Base-by-base conservation (phyloP, 2,113 vertebrate genomes). In the Aphyosemion australe region DNA sequence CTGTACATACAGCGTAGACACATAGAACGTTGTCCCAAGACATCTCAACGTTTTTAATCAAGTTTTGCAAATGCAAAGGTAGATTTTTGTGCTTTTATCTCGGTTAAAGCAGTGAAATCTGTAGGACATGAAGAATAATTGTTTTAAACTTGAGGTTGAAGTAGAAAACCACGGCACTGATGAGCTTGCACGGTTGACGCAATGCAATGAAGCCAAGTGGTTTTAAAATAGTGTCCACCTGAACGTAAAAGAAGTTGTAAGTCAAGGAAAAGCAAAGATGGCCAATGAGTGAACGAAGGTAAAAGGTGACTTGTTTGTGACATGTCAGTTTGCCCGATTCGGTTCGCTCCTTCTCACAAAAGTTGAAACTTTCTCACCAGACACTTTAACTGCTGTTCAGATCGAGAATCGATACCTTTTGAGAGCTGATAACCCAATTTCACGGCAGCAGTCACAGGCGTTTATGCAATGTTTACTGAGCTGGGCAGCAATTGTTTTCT, bases 401-500 rank as follows among this genome's bases (percentile, higher is more conserved):
- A 80, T 61, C 1, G 46, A 62, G 60, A 75, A 87, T 89, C 80
- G 20, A 88, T 90, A 70, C n/a, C 59, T 83, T 87, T 82, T 80
- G 65, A 86, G 58, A 79, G 61, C 68, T 68, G 76, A 89, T 88
- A 52, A 69, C 61, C 70, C 72, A 83, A 83, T 88, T 88, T 88
- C 83, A 65, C 66, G 52, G 72, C 76, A 59, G 55, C 58, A 55
- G 69, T 72, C 80, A 76, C 62, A 56, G 52, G 47, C 31, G 62
- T 86, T 88, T 78, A 63, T 59, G 46, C 55, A 68, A 58, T 66
- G 72, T 86, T 80, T 78, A 72, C 74, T 53, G 69, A 79, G 71
- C 72, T 66, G 52, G 68, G 69, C 62, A 52, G 57, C 80, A 66
- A 80, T 76, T 75, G 68, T 78, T 84, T 72, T 77, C 65, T 68